A percentile compares a stretch with the other conserved stretches of the same genome.
These are phyloP conservation scores for Salvelinus alpinus DNA, from an alignment of 2,113 vertebrate genomes.

Conservation along the genomic window DNA sequence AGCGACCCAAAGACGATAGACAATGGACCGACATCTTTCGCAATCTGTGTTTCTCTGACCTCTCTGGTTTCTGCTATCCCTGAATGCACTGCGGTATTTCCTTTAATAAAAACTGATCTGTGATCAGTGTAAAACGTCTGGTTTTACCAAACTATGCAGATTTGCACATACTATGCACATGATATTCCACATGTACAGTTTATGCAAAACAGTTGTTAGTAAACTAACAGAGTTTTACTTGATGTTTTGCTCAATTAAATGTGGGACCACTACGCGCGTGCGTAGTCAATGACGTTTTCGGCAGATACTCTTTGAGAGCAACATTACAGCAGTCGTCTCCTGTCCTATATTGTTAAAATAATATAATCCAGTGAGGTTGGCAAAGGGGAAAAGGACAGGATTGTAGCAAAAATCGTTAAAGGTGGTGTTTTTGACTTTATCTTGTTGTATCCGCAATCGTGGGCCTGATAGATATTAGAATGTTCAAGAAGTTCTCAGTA, in stretches of 20 bases:
- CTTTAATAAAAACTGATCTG: too few relatives aligned
- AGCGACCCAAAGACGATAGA: conserved; percentile 69
- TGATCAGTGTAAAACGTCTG: too few relatives aligned
- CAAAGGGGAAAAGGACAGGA: not conserved
- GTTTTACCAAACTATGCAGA: too few relatives aligned
- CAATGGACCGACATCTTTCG: conserved; percentile 66
- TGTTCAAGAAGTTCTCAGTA: conserved; percentile 83
- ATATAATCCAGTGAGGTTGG: not conserved
- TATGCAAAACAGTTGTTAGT: too few relatives aligned
- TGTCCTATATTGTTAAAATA: conserved; percentile 27
- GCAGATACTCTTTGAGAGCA: too few relatives aligned
- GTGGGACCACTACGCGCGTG: too few relatives aligned
- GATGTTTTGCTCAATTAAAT: too few relatives aligned
- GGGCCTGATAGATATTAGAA: conserved; percentile 83
- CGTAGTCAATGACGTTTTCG: too few relatives aligned
- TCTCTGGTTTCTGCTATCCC: not conserved
- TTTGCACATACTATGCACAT: too few relatives aligned
- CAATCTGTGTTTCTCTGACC: conserved; percentile 43
- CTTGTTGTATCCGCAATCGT: conserved; percentile 81
- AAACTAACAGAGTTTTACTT: too few relatives aligned
- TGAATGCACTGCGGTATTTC: too few relatives aligned
- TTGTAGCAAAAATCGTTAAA: not conserved
- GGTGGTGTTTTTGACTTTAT: conserved; percentile 85
- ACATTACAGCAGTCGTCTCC: not conserved
- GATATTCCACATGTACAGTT: too few relatives aligned